Conservation (phyloP, 2,888 invertebrate species). For the Belgica antarctica region DNA sequence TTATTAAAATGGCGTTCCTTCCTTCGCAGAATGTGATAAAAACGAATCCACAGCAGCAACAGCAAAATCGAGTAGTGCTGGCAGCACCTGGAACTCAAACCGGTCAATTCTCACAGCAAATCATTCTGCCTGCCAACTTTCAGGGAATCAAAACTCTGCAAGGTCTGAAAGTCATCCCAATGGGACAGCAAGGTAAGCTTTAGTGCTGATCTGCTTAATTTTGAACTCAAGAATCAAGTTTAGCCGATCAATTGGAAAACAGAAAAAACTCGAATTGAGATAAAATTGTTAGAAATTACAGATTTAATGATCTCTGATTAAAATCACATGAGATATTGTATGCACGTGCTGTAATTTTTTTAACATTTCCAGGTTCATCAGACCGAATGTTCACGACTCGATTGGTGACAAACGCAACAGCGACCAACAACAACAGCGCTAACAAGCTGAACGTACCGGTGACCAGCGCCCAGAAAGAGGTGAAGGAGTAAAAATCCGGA, state of each 20-base stretch:
- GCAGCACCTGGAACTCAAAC: constrained; percentile 59
- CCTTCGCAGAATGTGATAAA: constrained; percentile 46
- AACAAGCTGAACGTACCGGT: background rate
- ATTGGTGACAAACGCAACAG: background rate
- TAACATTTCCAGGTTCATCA: background rate
- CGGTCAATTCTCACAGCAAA: constrained; percentile 58
- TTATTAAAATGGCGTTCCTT: background rate
- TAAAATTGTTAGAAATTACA: no score
- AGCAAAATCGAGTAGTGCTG: constrained; percentile 56
- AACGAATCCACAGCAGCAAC: constrained; percentile 45
- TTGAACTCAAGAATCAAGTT: no score
- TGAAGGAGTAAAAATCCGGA: background rate
- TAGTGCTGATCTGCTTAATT: background rate
- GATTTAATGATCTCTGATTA: no score
- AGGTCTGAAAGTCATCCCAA: constrained; percentile 62
- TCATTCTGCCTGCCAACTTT: constrained; percentile 62
- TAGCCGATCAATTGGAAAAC: no score
- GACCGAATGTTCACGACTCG: constrained; percentile 19
- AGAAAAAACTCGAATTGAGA: no score
- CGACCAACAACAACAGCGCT: background rate
- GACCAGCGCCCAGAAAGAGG: background rate
- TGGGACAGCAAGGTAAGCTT: constrained; percentile 51
- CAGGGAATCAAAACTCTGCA: constrained; percentile 62
- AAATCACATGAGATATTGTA: no score
- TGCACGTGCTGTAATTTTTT: constrained; percentile 3